Conservation (phyloP, 2,113 vertebrate species). For the Polypterus senegalus region DNA sequence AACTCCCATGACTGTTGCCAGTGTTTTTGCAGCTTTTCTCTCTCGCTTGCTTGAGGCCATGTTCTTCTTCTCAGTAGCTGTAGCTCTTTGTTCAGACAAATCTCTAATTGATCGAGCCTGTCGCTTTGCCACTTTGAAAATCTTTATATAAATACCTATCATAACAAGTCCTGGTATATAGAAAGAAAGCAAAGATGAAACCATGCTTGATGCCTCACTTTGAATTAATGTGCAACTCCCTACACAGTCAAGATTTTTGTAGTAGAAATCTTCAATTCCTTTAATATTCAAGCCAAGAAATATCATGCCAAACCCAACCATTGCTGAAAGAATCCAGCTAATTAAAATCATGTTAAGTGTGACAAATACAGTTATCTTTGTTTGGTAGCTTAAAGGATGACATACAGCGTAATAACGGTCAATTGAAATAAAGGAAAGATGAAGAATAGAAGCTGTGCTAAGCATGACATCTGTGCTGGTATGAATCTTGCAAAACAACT, state of each 20-base stretch:
- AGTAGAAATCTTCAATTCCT: neutral
- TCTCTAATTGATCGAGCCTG: slow-evolving; percentile 41
- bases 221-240: slow-evolving; percentile 5
- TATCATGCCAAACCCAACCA: slow-evolving; percentile 18
- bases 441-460: slow-evolving; percentile 59
- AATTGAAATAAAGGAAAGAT: slow-evolving; percentile 61
- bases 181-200: neutral
- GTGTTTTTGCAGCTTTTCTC: slow-evolving; percentile 51
- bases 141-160: slow-evolving; percentile 2
- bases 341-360: slow-evolving; percentile 11
- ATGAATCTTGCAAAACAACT: slow-evolving; percentile 62
- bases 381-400: slow-evolving; percentile 18
- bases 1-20: slow-evolving; percentile 49
- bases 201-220: neutral
- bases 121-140: neutral
- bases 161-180: slow-evolving; percentile 2
- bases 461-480: slow-evolving; percentile 53
- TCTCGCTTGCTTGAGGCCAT: slow-evolving; percentile 34
- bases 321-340: slow-evolving; percentile 20
- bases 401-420: slow-evolving; percentile 49
- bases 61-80: neutral
- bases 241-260: neutral
- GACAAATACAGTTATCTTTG: slow-evolving; percentile 11
- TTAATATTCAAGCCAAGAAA: slow-evolving; percentile 4
- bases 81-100: slow-evolving; percentile 25